Evolutionary conservation across 2,797 vertebrate genomes (phyloP).

Genomic region (Atherinosoma microstoma): DNA sequence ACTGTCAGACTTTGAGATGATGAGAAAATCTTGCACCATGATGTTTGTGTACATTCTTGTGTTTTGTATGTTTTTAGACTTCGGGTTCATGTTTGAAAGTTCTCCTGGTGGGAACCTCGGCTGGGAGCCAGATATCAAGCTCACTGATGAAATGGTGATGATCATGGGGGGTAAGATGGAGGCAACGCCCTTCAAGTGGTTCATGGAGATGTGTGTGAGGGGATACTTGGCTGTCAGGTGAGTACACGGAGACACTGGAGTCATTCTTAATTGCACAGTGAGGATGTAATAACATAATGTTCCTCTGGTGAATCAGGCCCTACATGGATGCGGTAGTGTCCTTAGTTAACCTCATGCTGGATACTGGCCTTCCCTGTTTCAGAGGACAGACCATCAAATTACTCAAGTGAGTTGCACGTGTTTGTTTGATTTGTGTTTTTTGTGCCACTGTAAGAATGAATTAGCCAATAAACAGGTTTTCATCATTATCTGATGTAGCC

Average conservation of each 20-base stretch:
- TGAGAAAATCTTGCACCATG: background rate
- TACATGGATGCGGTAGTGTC: conserved; percentile 98
- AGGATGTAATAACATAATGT: conserved; percentile 2
- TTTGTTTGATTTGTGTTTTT: background rate
- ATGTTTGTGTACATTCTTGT: background rate
- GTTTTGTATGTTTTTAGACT: conserved; percentile 83
- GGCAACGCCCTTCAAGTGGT: conserved; percentile 97
- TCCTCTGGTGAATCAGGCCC: conserved; percentile 82
- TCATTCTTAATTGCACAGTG: background rate
- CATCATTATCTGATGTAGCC: background rate
- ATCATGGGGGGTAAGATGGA: conserved; percentile 99
- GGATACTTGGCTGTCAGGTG: conserved; percentile 96
- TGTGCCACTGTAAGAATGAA: background rate
- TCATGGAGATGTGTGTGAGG: conserved; percentile 98
- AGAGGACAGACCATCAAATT: conserved; percentile 97
- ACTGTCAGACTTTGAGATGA: background rate
- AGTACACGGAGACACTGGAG: conserved; percentile 16
- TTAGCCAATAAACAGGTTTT: background rate
- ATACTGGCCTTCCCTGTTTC: conserved; percentile 96
- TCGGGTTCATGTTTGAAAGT: conserved; percentile 99
- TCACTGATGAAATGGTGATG: conserved; percentile 99
- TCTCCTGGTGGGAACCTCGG: conserved; percentile 97
- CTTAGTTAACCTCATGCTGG: conserved; percentile 94
- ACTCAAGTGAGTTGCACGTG: conserved; percentile 88
- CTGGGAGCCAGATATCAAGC: conserved; percentile 98